Evolutionary conservation across 2,113 vertebrate genomes (phyloP).

Genomic region (Burhinus bistriatus): DNA sequence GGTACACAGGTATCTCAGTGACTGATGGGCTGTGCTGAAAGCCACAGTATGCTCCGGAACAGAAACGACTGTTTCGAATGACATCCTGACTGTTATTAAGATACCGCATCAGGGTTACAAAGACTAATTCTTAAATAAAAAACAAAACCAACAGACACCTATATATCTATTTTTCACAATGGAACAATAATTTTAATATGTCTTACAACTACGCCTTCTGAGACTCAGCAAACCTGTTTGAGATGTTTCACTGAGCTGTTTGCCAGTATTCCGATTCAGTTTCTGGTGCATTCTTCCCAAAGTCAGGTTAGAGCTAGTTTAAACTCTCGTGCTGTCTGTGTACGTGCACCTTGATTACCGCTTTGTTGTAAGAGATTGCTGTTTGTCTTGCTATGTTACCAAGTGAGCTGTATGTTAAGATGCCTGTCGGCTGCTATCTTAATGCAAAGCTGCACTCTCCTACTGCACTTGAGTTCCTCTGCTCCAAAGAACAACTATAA

Average conservation of each 20-base stretch:
- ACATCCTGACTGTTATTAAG: slow-evolving; percentile 67
- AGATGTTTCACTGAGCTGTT: not conserved
- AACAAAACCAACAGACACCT: not conserved
- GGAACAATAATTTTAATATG: not conserved
- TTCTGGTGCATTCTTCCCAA: not conserved
- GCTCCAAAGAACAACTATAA: not conserved
- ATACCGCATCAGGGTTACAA: slow-evolving; percentile 59
- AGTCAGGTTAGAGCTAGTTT: not conserved
- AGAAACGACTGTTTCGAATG: slow-evolving; percentile 12
- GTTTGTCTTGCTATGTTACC: not conserved
- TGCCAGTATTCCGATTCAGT: not conserved
- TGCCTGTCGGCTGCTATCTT: not conserved
- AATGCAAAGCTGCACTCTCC: not conserved
- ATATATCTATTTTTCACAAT: slow-evolving; percentile 38
- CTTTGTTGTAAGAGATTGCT: not conserved
- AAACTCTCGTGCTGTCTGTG: not conserved
- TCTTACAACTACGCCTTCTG: not conserved
- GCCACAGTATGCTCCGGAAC: not conserved
- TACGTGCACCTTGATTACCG: not conserved
- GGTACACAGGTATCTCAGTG: not conserved
- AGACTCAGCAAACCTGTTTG: not conserved
- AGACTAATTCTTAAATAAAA: slow-evolving; percentile 26
- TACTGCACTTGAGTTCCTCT: not conserved
- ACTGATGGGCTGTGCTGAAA: not conserved
- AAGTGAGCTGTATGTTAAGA: not conserved